Evolutionary conservation across 2,113 vertebrate species (phyloP).

Genomic region (Microtus montanus): DNA sequence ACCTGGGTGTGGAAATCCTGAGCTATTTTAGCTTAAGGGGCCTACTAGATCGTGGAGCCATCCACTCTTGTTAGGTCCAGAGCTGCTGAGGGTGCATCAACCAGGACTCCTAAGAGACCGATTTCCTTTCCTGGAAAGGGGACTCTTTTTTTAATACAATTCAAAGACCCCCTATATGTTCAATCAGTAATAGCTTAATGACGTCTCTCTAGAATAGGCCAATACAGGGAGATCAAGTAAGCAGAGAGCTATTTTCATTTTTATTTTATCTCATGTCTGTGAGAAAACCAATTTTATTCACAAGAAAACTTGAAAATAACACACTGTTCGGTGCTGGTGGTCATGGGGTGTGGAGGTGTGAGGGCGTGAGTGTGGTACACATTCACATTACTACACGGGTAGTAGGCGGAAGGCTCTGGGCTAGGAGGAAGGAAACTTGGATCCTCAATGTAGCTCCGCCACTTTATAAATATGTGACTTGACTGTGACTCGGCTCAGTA

Average conservation of each 20-base stretch:
- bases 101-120: not conserved
- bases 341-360: not conserved
- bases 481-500: not conserved
- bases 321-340: not conserved
- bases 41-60: not conserved
- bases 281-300: too few species aligned
- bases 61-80: not conserved
- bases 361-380: not conserved
- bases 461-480: not conserved
- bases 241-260: not conserved
- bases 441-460: not conserved
- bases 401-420: not conserved
- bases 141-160: not conserved
- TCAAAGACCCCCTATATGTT: not conserved
- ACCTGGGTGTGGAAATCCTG: not conserved
- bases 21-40: not conserved
- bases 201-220: not conserved
- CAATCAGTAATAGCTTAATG: not conserved
- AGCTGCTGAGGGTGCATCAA: not conserved
- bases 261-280: not conserved
- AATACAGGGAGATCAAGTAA: not conserved
- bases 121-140: not conserved
- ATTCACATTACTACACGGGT: not conserved
- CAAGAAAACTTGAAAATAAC: too few species aligned
- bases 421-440: not conserved